Base-by-base conservation (phyloP, 2,113 vertebrate genomes). In the Oxyura jamaicensis region DNA sequence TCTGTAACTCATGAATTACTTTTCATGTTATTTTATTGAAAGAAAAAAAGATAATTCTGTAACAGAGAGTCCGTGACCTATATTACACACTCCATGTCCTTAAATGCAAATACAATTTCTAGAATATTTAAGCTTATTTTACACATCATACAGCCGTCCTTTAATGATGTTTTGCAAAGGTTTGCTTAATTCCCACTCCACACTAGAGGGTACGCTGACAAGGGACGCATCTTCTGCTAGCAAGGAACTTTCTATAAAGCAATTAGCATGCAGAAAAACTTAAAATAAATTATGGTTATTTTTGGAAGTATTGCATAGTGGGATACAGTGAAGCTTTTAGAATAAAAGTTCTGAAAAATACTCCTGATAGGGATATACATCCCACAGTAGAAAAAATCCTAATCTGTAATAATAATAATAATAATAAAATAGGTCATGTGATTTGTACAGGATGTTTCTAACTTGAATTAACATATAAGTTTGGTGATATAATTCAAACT, bases 81-180 rank as follows among this genome's bases (percentile, higher is more conserved):
- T 62, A 83, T 95, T 91, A 62, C 11, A 83, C 4, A 15, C 12
- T 81, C 42, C 2, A 3, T 44, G 56, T 90, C 8, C 8, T 88
- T 93, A 68, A 88, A 85, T 93, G 92, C 79, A 92, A 91, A 90
- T 91, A 22, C 7, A 71, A 6, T 46, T 53, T 86, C 41, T 63
- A 71, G 56, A 88, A 55, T 92, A 77, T 63, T 86, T 94, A 58
- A 92, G 44, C 42, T 17, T 92, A 3, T 91, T 91, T 94, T 89
- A 17, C 29, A 58, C 52, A 86, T 90, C 11, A 42, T 79, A 35
- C 39, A 67, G 50, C 86, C 2, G 14, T 86, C 42, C 17, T 86
- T 71, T 87, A 85, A 94, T 81, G 17, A 13, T 86, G 8, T 39
- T 95, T 96, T 80, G 92, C 92, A 78, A 95, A 76, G 19, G 7